phyloP scores from a whole-genome alignment of 2,113 vertebrate genomes.

The Gnathonemus echidnorhynchus region DNA sequence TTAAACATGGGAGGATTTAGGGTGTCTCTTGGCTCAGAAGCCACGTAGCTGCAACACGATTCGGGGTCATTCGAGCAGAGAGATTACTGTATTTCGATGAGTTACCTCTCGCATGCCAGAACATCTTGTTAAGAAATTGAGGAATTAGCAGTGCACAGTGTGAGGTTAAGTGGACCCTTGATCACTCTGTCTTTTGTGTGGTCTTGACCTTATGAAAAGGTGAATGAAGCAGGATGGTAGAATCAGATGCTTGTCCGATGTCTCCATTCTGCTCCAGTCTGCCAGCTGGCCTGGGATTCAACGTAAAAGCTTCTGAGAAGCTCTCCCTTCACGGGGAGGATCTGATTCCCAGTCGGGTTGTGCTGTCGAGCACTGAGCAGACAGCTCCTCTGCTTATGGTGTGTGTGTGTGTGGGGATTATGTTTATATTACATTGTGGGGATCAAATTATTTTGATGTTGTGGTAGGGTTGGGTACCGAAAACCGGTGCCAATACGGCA shows the following conservation, averaged over 20 bases:
- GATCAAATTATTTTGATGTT: too few relatives aligned
- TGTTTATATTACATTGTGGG: too few relatives aligned
- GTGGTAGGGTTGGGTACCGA: too few relatives aligned
- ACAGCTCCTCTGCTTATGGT: neutral
- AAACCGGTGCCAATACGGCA: too few relatives aligned
- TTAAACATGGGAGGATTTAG: neutral
- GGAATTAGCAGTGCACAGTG: neutral
- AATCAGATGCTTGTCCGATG: neutral
- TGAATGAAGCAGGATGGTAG: neutral
- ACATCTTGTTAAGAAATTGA: neutral
- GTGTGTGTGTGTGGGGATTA: neutral
- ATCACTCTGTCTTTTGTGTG: neutral
- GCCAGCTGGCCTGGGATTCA: conserved; percentile 2
- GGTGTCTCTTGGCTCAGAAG: neutral
- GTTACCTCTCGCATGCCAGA: neutral
- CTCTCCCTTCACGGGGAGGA: neutral
- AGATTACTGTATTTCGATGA: neutral
- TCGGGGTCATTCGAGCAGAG: neutral
- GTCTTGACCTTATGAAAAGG: neutral
- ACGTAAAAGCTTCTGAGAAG: neutral
- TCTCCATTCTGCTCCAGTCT: neutral
- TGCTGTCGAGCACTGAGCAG: neutral
- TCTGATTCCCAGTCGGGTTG: neutral
- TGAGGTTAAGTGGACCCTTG: neutral
- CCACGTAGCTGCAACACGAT: neutral